phyloP scores from a whole-genome alignment of 2,888 invertebrate genomes.

The Dolomedes plantarius region DNA sequence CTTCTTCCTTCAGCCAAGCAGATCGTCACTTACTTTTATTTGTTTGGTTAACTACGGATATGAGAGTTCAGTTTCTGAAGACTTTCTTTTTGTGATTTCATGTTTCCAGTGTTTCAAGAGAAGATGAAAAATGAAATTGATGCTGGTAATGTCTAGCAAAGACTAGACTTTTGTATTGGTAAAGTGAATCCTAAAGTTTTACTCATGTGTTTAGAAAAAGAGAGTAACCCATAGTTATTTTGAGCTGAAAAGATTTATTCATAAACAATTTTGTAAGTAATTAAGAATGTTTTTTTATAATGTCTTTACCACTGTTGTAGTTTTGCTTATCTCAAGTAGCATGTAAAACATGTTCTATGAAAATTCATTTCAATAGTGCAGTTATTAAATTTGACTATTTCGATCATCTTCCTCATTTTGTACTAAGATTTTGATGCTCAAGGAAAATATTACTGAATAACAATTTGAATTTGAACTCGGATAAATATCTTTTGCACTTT shows the following conservation, averaged over 20 bases:
- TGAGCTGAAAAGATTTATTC: neutral
- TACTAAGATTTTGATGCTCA: too few species aligned
- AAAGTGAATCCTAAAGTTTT: neutral
- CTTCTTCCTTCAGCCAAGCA: slow-evolving; percentile 57
- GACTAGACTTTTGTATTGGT: slow-evolving; percentile 3
- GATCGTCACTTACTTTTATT: slow-evolving; percentile 34
- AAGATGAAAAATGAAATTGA: too few species aligned
- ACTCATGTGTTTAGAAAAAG: neutral
- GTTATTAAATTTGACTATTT: too few species aligned
- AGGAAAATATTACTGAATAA: too few species aligned
- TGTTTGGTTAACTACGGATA: slow-evolving; percentile 22
- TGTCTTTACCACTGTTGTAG: neutral
- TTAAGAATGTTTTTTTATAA: neutral
- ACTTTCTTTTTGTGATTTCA: slow-evolving; percentile 49
- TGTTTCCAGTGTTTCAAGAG: slow-evolving; percentile 60
- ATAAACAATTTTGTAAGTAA: neutral
- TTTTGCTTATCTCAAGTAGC: neutral
- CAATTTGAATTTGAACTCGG: too few species aligned
- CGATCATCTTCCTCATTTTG: too few species aligned
- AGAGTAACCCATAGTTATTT: neutral
- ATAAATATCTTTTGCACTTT: too few species aligned
- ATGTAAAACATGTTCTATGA: neutral
- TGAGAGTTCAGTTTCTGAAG: neutral
- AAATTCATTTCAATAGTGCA: too few species aligned
- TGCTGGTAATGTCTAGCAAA: neutral